Evolutionary conservation across 30 jellyfish, hydroid and myxozoan genomes (phyloP).

Genomic region (Haliclystus octoradiatus): DNA sequence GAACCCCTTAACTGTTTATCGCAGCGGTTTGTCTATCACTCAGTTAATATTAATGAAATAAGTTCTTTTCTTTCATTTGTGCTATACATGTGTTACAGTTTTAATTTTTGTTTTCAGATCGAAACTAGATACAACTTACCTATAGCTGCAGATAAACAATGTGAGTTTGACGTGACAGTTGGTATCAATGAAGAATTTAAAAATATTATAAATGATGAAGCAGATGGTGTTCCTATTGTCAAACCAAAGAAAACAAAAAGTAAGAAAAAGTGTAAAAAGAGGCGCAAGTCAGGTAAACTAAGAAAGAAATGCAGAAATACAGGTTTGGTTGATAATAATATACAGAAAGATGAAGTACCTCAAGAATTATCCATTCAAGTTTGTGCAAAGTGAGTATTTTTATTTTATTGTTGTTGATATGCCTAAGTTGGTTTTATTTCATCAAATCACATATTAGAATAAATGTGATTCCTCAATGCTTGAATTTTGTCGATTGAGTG

Average conservation of each 20-base stretch:
- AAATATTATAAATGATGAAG: conserved; percentile 14
- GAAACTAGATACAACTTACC: conserved; percentile 36
- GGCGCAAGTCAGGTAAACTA: neutral
- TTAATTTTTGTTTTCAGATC: conserved; percentile 23
- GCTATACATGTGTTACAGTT: no score
- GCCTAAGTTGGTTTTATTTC: neutral
- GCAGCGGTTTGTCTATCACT: no score
- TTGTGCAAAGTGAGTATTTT: conserved; percentile 33
- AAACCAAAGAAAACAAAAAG: conserved; percentile 4
- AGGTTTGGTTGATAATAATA: neutral
- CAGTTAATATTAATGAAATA: no score
- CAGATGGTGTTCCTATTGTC: neutral
- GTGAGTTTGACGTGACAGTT: conserved; percentile 26
- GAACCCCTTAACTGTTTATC: no score
- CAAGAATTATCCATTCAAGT: conserved; percentile 16
- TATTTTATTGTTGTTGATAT: neutral
- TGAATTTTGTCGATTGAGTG: no score
- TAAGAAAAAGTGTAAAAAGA: neutral
- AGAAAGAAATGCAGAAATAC: conserved; percentile 5
- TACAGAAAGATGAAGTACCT: conserved; percentile 27
- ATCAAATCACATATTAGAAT: neutral
- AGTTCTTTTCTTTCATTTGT: no score
- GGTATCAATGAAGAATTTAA: conserved; percentile 10
- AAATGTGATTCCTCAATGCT: no score
- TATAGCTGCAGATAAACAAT: conserved; percentile 2